Conservation (phyloP, 2,888 invertebrate species). For the Eupithecia abbreviata region DNA sequence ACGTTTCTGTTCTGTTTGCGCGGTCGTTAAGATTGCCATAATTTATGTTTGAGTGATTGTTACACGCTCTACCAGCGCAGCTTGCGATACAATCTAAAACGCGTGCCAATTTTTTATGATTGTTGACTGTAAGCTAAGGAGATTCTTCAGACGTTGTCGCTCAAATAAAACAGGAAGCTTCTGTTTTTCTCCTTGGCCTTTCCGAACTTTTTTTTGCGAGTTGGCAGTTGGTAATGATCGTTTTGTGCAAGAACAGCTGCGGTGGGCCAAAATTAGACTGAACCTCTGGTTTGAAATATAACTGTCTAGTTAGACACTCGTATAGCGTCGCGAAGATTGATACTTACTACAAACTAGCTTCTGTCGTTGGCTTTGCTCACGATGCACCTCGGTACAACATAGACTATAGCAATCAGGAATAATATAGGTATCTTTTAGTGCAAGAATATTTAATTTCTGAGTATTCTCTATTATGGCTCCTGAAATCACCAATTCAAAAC, state of each 20-base stretch:
- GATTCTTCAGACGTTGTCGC: constrained; percentile 65
- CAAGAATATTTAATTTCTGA: not conserved
- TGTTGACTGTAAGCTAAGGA: constrained; percentile 66
- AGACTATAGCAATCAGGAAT: not conserved
- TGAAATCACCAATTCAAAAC: not conserved
- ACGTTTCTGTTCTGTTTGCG: constrained; percentile 47
- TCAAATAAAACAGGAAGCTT: constrained; percentile 62
- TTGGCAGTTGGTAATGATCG: constrained; percentile 52
- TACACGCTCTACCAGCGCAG: constrained; percentile 59
- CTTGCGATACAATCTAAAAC: constrained; percentile 56
- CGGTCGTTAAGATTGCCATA: constrained; percentile 60
- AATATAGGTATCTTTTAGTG: not conserved
- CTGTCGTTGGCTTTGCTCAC: not conserved
- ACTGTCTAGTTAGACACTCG: constrained; percentile 58
- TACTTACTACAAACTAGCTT: not conserved
- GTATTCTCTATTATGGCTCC: not conserved
- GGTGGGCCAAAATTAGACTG: constrained; percentile 66
- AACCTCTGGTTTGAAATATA: constrained; percentile 64
- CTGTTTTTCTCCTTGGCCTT: constrained; percentile 50
- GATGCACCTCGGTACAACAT: not conserved
- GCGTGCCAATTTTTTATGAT: constrained; percentile 76
- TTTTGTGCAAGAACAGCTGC: constrained; percentile 36
- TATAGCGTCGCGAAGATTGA: constrained; percentile 17
- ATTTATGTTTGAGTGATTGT: constrained; percentile 60
- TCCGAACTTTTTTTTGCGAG: constrained; percentile 51